A percentile compares a stretch with the other conserved stretches of the same genome.
Evolutionary conservation across 2,888 invertebrate genomes (phyloP).

Genomic region (Torymus aiolomorphi): DNA sequence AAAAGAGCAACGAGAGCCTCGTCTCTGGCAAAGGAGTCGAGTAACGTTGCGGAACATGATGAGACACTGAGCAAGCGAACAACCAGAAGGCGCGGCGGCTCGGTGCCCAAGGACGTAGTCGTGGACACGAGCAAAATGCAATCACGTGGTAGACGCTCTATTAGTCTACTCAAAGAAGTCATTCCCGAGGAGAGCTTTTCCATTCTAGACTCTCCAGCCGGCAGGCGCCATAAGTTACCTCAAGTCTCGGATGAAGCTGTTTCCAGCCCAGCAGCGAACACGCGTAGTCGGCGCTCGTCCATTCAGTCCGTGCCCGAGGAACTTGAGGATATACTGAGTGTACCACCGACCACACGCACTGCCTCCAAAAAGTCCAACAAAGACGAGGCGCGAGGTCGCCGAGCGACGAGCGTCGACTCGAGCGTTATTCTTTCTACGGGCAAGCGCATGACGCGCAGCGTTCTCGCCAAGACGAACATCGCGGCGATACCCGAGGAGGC

Average conservation of each 20-base stretch:
- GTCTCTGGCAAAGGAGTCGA: not conserved
- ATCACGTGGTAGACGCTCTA: constrained; percentile 52
- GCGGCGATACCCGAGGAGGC: constrained; percentile 48
- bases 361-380: constrained; percentile 20
- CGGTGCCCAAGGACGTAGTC: constrained; percentile 65
- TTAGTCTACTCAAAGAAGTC: constrained; percentile 62
- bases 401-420: constrained; percentile 68
- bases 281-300: constrained; percentile 65
- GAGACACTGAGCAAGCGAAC: constrained; percentile 21
- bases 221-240: not conserved
- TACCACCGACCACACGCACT: not conserved
- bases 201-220: constrained; percentile 36
- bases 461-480: constrained; percentile 57
- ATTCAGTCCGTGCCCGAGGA: constrained; percentile 69
- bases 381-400: constrained; percentile 57
- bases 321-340: constrained; percentile 61
- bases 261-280: constrained; percentile 61
- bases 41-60: constrained; percentile 6
- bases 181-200: constrained; percentile 60
- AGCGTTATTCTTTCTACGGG: constrained; percentile 33
- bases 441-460: constrained; percentile 61
- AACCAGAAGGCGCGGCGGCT: constrained; percentile 62
- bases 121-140: constrained; percentile 22
- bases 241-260: not conserved
- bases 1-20: constrained; percentile 40